A percentile compares a stretch with the other conserved stretches of the same genome.
Evolutionary conservation across 2,888 invertebrate species (phyloP).

Genomic region (Lasioglossum zephyrum): DNA sequence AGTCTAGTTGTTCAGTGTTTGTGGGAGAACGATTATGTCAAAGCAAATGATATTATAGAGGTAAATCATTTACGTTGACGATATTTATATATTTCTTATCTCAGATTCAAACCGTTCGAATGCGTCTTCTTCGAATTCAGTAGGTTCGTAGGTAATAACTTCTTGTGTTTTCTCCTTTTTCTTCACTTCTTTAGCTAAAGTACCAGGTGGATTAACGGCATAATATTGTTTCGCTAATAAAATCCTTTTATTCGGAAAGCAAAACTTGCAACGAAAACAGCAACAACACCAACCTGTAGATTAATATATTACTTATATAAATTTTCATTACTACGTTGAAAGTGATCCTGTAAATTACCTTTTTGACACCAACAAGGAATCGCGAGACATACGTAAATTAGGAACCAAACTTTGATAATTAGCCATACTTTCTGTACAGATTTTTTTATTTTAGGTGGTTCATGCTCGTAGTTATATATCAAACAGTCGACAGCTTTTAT

Average conservation of each 20-base stretch:
- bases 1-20: constrained; percentile 91
- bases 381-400: constrained; percentile 84
- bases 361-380: constrained; percentile 85
- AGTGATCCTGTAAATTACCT: constrained; percentile 75
- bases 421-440: constrained; percentile 77
- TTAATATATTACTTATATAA: background rate
- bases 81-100: constrained; percentile 85
- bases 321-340: background rate
- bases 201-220: constrained; percentile 86
- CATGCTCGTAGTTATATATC: constrained; percentile 79
- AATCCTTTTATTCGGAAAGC: constrained; percentile 86
- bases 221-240: constrained; percentile 86
- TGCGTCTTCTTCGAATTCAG: constrained; percentile 86
- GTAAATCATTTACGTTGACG: constrained; percentile 84
- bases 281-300: constrained; percentile 87
- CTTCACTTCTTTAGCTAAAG: constrained; percentile 80
- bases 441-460: constrained; percentile 68
- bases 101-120: constrained; percentile 86
- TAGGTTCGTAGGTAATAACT: constrained; percentile 85
- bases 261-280: constrained; percentile 86
- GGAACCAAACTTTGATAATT: constrained; percentile 83
- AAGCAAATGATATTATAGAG: constrained; percentile 92
- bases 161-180: constrained; percentile 57
- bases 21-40: constrained; percentile 89
- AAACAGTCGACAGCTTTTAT: constrained; percentile 82